Evolutionary conservation across 2,888 invertebrate species (phyloP).

Genomic region (Apodemia zela): DNA sequence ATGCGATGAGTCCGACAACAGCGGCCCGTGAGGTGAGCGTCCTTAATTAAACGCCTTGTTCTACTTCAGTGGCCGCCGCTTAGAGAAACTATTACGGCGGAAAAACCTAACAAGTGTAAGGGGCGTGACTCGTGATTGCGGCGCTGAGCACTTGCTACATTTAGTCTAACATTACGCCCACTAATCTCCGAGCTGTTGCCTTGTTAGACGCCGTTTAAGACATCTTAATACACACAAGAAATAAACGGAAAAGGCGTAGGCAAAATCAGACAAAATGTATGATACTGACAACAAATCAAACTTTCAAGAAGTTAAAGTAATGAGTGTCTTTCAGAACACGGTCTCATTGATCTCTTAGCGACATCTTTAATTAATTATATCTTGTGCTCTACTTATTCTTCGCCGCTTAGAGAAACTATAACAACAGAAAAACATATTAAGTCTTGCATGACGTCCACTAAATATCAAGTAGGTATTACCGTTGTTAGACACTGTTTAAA

Average conservation of each 20-base stretch:
- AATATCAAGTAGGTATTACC: too few species aligned
- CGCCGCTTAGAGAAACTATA: constrained; percentile 65
- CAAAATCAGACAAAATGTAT: background rate
- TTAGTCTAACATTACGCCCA: constrained; percentile 10
- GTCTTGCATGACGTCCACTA: too few species aligned
- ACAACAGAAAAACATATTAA: constrained; percentile 48
- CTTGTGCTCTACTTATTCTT: constrained; percentile 62
- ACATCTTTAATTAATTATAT: constrained; percentile 61
- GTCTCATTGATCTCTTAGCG: too few species aligned
- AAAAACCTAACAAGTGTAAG: constrained; percentile 60
- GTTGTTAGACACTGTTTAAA: too few species aligned
- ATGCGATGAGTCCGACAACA: constrained; percentile 72
- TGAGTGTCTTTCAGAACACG: too few species aligned
- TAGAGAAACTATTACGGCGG: constrained; percentile 64
- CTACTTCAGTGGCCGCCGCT: constrained; percentile 61
- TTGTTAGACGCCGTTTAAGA: background rate
- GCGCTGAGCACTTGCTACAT: constrained; percentile 9
- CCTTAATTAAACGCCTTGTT: constrained; percentile 74
- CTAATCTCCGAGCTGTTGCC: background rate
- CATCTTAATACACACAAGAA: constrained; percentile 1
- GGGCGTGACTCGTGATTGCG: constrained; percentile 40
- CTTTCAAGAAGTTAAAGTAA: too few species aligned
- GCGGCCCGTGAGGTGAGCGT: constrained; percentile 67
- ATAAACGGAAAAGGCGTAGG: background rate
- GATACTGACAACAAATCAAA: too few species aligned